A percentile compares a stretch with the other conserved stretches of the same genome.
Evolutionary conservation across 2,797 vertebrate genomes (phyloP).

Genomic region (Halcyon chelicuti): DNA sequence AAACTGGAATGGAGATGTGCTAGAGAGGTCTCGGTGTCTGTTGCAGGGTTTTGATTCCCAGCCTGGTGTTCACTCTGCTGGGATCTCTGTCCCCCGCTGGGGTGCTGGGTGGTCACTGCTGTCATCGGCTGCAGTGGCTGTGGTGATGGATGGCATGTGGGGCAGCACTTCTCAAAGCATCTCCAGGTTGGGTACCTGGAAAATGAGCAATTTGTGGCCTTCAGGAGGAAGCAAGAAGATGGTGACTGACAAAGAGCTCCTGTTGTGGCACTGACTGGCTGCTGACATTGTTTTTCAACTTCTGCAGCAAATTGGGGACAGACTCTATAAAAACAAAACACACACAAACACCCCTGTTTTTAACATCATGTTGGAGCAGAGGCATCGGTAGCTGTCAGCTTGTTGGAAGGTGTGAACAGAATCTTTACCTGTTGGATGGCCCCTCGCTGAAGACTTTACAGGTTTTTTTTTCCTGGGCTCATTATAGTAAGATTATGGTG

Average conservation of each 20-base stretch:
- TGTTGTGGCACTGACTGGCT: not conserved
- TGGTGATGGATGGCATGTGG: not conserved
- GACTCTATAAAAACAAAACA: not conserved
- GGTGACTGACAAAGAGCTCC: not conserved
- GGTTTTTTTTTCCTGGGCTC: not conserved
- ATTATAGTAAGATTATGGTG: not conserved
- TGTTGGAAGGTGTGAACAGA: not conserved
- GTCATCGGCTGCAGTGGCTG: fast-evolving
- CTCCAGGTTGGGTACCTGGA: not conserved
- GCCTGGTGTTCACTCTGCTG: not conserved
- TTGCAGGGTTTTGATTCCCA: not conserved
- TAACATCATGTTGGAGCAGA: not conserved
- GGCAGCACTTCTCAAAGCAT: not conserved
- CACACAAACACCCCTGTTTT: not conserved
- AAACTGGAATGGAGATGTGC: not conserved
- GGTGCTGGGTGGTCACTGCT: not conserved
- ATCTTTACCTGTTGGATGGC: not conserved
- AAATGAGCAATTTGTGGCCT: not conserved
- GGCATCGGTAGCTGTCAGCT: not conserved
- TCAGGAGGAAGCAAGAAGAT: not conserved
- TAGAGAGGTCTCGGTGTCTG: fast-evolving
- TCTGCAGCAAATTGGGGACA: not conserved
- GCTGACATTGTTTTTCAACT: not conserved
- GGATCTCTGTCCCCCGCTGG: not conserved
- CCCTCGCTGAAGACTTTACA: not conserved